Base-by-base conservation (phyloP, 2,797 vertebrate species). In the Lophotriccus pileatus region DNA sequence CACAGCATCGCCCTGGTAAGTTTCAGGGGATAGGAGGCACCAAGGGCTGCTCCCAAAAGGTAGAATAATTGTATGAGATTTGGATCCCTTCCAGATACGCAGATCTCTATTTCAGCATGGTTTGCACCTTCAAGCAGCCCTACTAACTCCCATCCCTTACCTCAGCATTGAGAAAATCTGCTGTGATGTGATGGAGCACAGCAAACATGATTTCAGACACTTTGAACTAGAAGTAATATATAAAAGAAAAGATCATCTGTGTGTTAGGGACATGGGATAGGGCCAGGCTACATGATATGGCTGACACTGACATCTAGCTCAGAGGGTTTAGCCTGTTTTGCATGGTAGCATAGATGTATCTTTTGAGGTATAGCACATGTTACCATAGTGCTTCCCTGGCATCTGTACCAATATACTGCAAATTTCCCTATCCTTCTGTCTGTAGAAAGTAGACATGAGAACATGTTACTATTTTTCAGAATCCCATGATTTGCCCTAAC, bases 1-100 rank as follows among this genome's bases (percentile, higher is more conserved):
- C 60, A 46, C 6, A 67, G 49, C 7, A 2, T 22, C 8, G 16
- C 50, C 23, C 19, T 37, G 21, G 39, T 8, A 49, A 36, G 30
- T 66, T 41, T 62, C 0, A 0, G 34, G 43, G n/a, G 27, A 4
- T 32, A 5, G 20, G 7, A 15, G 16, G 18, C 58, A 47, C 24
- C 10, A 28, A 55, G 28, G 28, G 8, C 44, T 69, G 34, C 64
- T 74, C 41, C 28, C 44, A 17, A 28, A 75, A 63, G 3, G 18
- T 50, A 14, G 25, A 79, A 58, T 20, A 82, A 34, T 52, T 58
- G 16, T 52, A 1, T 69, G 55, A 58, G 27, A 34, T 76, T 56
- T 41, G 12, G 12, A 70, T 50, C 18, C 27, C 55, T 73, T 90
- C n/a, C 16, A 58, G 14, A 34, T 39, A 6, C 4, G 2, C 21